Conservation (phyloP, 2,888 invertebrate species). For the Drosophila atripex region DNA sequence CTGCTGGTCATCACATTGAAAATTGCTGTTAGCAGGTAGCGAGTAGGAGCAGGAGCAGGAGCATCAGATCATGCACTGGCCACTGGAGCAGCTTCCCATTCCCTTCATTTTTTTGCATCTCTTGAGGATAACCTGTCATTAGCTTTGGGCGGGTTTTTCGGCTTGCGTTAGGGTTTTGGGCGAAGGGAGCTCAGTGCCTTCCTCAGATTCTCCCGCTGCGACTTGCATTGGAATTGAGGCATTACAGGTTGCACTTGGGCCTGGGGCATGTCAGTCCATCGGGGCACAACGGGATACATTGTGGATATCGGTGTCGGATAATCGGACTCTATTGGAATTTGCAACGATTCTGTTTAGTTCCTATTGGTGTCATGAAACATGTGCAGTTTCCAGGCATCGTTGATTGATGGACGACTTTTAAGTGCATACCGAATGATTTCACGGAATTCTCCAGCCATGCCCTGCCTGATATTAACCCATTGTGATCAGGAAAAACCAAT, state of each 20-base stretch:
- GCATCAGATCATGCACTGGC: constrained; percentile 61
- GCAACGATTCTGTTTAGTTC: constrained; percentile 1
- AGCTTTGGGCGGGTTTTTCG: constrained; percentile 49
- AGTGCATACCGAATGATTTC: no score
- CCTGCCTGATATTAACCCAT: constrained; percentile 22
- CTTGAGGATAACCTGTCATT: constrained; percentile 76
- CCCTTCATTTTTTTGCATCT: constrained; percentile 62
- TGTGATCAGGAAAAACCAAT: constrained; percentile 39
- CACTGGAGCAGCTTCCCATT: constrained; percentile 24
- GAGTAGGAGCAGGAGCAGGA: constrained; percentile 25
- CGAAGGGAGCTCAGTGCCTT: constrained; percentile 19
- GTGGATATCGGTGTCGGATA: constrained; percentile 7
- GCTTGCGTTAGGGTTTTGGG: constrained; percentile 2
- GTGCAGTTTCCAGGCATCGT: not conserved
- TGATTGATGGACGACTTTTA: constrained; percentile 20
- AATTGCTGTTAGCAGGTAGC: constrained; percentile 71
- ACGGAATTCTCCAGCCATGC: no score
- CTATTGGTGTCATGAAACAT: constrained; percentile 13
- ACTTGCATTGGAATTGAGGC: constrained; percentile 70
- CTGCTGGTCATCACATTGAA: constrained; percentile 26
- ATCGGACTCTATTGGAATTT: constrained; percentile 10
- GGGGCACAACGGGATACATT: constrained; percentile 26
- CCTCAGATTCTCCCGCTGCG: constrained; percentile 21
- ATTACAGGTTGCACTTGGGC: constrained; percentile 60
- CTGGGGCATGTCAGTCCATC: constrained; percentile 1